Base-by-base conservation (phyloP, 2,113 vertebrate species). In the Pontoporia blainvillei region DNA sequence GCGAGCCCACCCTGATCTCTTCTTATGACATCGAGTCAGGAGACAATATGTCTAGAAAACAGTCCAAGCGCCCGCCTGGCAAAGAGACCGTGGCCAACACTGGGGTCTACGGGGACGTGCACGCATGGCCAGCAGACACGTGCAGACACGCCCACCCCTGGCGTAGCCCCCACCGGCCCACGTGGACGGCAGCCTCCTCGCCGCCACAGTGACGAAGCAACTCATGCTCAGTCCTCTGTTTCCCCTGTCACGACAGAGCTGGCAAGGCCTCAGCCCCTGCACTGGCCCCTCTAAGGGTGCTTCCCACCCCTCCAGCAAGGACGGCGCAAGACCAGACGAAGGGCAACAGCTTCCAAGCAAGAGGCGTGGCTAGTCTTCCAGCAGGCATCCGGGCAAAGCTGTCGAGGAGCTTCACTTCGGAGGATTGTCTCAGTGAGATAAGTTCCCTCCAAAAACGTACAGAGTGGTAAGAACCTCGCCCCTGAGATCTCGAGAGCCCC, bases 281-380 rank as follows among this genome's bases (percentile, higher is more conserved):
- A 12, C 62, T 34, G 29, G 62, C 62, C 29, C 12, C 41, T 72
- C 54, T 29, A 14, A 5, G n/a, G 29, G 49, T 52, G 12, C 14
- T 29, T 62, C 36, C 15, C 12, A 18, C 14, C 10, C 4, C 1
- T 52, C 20, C 31, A 25, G 10, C 23, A 14, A 66, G 49, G 87
- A 8, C 9, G 0, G 27, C 67, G 59, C 11, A 36, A 17, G 39
- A 44, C 0, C 3, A 27, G 46, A 6, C 10, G 7, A 7, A 1
- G 6, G 5, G 14, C 23, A 20, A 6, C 25, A 13, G 86, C 36
- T 88, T 21, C 12, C 7, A 17, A 15, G 2, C 20, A 54, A 52
- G 27, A 3, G 8, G 4, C 6, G 8, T 4, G 12, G n/a, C 13
- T 25, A 4, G 52, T 25, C 14, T 18, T 2, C 27, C 23, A 3